Evolutionary conservation across 2,113 vertebrate species (phyloP), one percentile per base, ranked within the genome.

Genomic region (Poeciliopsis occidentalis): DNA sequence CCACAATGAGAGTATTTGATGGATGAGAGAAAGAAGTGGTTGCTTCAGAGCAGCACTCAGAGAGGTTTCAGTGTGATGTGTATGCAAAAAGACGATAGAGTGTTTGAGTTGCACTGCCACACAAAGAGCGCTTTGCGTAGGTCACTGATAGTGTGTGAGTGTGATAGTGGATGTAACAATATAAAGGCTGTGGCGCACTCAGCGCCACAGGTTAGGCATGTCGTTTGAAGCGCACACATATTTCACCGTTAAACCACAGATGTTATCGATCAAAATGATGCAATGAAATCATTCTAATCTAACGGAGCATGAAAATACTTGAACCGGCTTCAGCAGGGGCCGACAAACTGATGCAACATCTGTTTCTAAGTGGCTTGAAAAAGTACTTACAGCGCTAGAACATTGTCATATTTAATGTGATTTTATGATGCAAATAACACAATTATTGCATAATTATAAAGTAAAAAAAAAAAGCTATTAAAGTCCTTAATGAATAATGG

Each of bases 221-320:
- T 62, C 51, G 60, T 26, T 60, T 15, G 13, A 63, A 67, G 41
- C 27, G 47, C 26, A 37, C 7, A 8, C 30, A 19, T 2, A 12
- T 31, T 44, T 76, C 75, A 68, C 88, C 51, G 90, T 89, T 94
- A 72, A 77, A 91, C 90, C 89, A 76, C 89, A 86, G 71, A 79
- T 81, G 22, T 78, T 77, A 89, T 89, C 82, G 65, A 34, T 54
- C 31, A 71, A 22, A 60, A 34, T 10, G 12, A 22, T 12, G 12
- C 30, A 63, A 22, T 74, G 62, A 64, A 83, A 37, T 1, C 31
- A n/a, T 12, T 74, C 15, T 76, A 71, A 83, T 73, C 82, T 75
- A 24, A 75, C 41, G 0, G 12, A 4, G 17, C 17, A 64, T 69
- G n/a, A 69, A 75, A 73, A 80, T 79, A 79, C 11, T 73, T 72